phyloP scores from a whole-genome alignment of 2,797 vertebrate genomes.

The Myiotriccus ornatus region DNA sequence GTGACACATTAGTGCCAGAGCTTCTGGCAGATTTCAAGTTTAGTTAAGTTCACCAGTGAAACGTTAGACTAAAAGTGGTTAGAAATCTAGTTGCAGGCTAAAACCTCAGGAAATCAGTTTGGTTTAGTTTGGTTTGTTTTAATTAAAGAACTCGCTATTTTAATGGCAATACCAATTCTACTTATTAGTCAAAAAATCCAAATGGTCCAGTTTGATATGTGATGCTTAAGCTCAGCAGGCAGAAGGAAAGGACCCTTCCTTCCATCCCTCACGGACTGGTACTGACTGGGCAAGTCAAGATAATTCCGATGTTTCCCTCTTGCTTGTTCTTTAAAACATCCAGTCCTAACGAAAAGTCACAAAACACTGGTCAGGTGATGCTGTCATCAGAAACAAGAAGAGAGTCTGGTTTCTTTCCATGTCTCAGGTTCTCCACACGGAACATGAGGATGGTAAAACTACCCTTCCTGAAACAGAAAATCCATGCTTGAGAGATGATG shows the following conservation, averaged over 20 bases:
- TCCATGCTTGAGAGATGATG: background rate
- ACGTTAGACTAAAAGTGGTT: background rate
- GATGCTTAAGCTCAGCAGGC: background rate
- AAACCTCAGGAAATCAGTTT: background rate
- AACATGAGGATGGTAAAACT: background rate
- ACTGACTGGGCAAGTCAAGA: background rate
- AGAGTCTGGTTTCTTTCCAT: background rate
- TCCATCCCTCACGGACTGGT: background rate
- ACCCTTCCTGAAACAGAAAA: background rate
- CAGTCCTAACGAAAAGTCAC: background rate
- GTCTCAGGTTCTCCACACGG: background rate
- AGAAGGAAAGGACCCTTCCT: background rate
- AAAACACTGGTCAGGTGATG: background rate
- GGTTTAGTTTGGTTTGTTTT: background rate
- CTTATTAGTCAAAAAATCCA: background rate
- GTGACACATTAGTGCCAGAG: conserved; percentile 3
- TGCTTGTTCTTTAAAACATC: background rate
- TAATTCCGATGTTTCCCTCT: background rate
- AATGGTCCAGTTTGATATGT: background rate
- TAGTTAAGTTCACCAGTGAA: conserved; percentile 1
- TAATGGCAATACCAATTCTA: background rate
- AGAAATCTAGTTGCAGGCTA: background rate
- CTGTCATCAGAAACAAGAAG: background rate
- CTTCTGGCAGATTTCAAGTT: conserved; percentile 4
- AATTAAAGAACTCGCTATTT: background rate